Evolutionary conservation across 1,140 invertebrate species (phyloP), one percentile per base, ranked within the genome.

Genomic region (Ceratitis capitata): DNA sequence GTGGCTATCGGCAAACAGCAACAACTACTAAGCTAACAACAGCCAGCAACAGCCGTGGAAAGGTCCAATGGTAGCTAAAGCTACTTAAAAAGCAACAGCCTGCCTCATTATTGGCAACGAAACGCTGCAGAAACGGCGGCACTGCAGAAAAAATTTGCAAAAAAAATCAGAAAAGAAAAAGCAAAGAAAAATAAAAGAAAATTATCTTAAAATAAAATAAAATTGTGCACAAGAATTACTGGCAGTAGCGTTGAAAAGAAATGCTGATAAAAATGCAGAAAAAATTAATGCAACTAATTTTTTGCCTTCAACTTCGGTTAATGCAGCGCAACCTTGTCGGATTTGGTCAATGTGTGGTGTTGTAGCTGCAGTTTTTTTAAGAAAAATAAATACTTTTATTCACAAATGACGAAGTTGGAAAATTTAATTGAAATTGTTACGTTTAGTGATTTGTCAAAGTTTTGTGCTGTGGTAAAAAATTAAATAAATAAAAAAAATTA

Each of bases 41-140:
- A 45, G 39, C 39, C 39, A 78, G 45, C 69, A 86, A 86, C 64
- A 45, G 39, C 39, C 39, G 45, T 45, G 39, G 86, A 86, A 86
- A 87, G 86, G 45, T 78, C 69, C 86, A 84, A 85, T 69, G 69
- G 51, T 83, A 53, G 51, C 84, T 35, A 82, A 49, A 78, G 29
- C 86, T 86, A 84, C 85, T 85, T 84, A 53, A 88, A 82, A 87
- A 88, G 86, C 87, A 86, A 87, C 87, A 87, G 85, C 86, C 85
- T 86, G 85, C 51, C 84, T 86, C 84, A 85, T 86, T 86, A 86
- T 82, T 64, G 39, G 29, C 74, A 83, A 47, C 51, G 56, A 82
- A 82, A 53, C 47, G 51, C 42, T 53, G n/a, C n/a, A n/a, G n/a
- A 32, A 69, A 32, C 58, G 23, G 61, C 83, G 29, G 84, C 87